Evolutionary conservation across 2,797 vertebrate genomes (phyloP).

Genomic region (Erpetoichthys calabaricus): DNA sequence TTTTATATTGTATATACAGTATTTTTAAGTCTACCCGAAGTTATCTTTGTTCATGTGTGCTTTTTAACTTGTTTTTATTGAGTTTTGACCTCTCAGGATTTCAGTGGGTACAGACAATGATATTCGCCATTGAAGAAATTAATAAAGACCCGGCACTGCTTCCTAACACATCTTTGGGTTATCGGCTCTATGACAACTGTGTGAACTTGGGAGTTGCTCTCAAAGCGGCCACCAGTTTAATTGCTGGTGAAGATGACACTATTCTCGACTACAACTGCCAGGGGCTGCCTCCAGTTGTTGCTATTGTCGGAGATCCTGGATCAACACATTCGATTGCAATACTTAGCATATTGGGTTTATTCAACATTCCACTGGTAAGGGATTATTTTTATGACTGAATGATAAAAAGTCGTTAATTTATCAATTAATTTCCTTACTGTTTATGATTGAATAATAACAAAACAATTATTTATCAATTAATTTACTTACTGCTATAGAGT

Average conservation of each 20-base stretch:
- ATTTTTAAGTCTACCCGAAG: too few species aligned
- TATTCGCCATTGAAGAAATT: slow-evolving; percentile 59
- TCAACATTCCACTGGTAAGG: slow-evolving; percentile 52
- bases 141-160: slow-evolving; percentile 44
- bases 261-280: slow-evolving; percentile 16
- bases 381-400: neutral
- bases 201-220: slow-evolving; percentile 48
- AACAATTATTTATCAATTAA: too few species aligned
- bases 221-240: slow-evolving; percentile 42
- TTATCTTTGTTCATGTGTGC: too few species aligned
- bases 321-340: slow-evolving; percentile 58
- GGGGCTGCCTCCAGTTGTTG: slow-evolving; percentile 25
- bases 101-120: slow-evolving; percentile 68
- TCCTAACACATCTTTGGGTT: slow-evolving; percentile 51
- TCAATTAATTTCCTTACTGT: too few species aligned
- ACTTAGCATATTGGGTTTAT: slow-evolving; percentile 50
- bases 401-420: too few species aligned
- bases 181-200: slow-evolving; percentile 59
- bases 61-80: neutral
- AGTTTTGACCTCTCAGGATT: slow-evolving; percentile 37
- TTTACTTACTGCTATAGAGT: too few species aligned
- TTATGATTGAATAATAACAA: too few species aligned
- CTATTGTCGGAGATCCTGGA: slow-evolving; percentile 57
- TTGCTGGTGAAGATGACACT: slow-evolving; percentile 23
- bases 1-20: too few species aligned